Conservation (phyloP, 2,797 vertebrate species). For the Trematomus bernacchii region DNA sequence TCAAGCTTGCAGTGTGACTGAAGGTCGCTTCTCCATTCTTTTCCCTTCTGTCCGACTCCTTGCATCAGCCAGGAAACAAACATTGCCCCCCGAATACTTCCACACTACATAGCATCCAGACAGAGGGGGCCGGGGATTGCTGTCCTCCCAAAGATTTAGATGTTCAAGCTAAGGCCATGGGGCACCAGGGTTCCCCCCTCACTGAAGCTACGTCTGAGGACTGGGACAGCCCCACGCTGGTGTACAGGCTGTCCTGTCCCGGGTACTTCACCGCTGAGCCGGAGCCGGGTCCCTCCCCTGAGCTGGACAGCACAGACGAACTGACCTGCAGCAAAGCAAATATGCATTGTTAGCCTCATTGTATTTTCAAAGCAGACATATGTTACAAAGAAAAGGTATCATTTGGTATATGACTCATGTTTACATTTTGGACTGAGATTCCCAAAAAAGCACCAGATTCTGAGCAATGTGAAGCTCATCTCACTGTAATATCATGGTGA, state of each 20-base stretch:
- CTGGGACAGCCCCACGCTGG: conserved; percentile 92
- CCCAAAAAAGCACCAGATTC: conserved; percentile 1
- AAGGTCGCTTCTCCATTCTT: conserved; percentile 36
- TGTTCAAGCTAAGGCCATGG: conserved; percentile 94
- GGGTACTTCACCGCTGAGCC: conserved; percentile 92
- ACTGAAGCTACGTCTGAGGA: conserved; percentile 91
- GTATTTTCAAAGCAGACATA: conserved; percentile 1
- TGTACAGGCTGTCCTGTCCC: conserved; percentile 93
- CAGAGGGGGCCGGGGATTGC: conserved; percentile 54
- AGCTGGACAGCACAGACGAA: conserved; percentile 90
- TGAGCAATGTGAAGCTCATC: conserved; percentile 24
- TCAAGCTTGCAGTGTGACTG: conserved; percentile 56
- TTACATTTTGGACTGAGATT: not conserved
- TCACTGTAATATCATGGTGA: conserved; percentile 37
- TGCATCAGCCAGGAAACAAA: conserved; percentile 59
- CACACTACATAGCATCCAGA: conserved; percentile 65
- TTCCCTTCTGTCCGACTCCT: conserved; percentile 40
- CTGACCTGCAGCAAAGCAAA: conserved; percentile 85
- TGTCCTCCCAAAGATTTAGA: conserved; percentile 60
- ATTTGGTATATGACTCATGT: conserved; percentile 18
- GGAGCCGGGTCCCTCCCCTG: conserved; percentile 87
- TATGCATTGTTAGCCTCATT: not conserved
- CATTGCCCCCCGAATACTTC: conserved; percentile 53
- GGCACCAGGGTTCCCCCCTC: conserved; percentile 95
- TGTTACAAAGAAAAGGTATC: not conserved